Percentiles rank a stretch among this genome's conserved stretches.
phyloP scores from a whole-genome alignment of 2,113 vertebrate species.

The Spermophilus dauricus region DNA sequence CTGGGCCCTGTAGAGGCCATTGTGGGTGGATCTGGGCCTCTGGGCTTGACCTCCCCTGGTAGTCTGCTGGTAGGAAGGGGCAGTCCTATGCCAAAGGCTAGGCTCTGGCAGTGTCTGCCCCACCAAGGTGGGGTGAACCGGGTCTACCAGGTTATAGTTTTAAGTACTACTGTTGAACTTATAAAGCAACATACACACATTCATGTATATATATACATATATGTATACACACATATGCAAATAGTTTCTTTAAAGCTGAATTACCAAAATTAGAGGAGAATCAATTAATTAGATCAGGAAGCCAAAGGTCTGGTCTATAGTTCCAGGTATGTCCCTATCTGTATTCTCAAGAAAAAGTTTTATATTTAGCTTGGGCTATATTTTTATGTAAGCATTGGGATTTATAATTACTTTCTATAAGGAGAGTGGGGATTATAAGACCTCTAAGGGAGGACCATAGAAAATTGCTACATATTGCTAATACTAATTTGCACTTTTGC shows the following conservation, averaged over 20 bases:
- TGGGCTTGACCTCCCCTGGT: too few species aligned
- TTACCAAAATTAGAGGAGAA: neutral
- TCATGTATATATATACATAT: too few species aligned
- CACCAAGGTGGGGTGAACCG: too few species aligned
- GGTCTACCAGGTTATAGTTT: too few species aligned
- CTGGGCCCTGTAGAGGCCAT: too few species aligned
- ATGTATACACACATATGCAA: neutral
- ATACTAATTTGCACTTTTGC: neutral
- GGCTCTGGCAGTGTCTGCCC: too few species aligned
- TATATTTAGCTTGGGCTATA: neutral
- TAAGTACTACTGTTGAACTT: neutral
- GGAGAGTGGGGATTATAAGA: fast-evolving
- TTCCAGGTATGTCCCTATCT: neutral
- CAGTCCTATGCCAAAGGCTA: too few species aligned
- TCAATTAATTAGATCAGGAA: neutral
- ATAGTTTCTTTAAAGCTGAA: neutral
- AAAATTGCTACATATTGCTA: neutral
- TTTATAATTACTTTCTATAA: neutral
- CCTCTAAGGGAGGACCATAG: neutral
- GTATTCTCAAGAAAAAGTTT: neutral
- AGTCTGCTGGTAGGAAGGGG: too few species aligned
- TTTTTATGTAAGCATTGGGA: neutral
- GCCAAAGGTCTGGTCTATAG: neutral
- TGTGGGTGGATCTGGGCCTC: too few species aligned
- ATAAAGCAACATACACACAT: neutral